These are phyloP conservation scores for Porites lobata DNA, from an alignment of 92 coral and sea anemone genomes.

Conservation along the genomic window DNA sequence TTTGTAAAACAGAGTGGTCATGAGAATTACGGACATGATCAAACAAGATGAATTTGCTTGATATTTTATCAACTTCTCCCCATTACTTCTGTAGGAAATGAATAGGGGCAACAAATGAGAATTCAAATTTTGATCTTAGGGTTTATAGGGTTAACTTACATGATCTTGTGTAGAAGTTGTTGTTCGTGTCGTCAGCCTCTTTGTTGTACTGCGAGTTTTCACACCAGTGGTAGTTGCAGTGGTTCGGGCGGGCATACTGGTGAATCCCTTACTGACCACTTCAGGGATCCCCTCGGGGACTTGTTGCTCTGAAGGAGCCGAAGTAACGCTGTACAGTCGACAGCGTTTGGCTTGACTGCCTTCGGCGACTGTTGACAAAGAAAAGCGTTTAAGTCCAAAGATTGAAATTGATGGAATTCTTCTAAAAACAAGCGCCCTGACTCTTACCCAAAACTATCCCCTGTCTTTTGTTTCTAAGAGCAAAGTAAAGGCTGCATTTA, in stretches of 20 bases:
- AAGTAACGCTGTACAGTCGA: conserved; percentile 60
- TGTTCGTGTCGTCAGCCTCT: conserved; percentile 38
- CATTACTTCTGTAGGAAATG: too few species aligned
- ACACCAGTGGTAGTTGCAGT: conserved; percentile 52
- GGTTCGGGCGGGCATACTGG: conserved; percentile 74
- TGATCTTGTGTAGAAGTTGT: conserved; percentile 3
- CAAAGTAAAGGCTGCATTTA: too few species aligned
- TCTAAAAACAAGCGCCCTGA: too few species aligned
- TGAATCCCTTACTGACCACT: conserved; percentile 79
- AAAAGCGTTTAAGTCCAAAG: neutral
- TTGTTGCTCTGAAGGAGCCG: conserved; percentile 18
- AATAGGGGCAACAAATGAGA: neutral
- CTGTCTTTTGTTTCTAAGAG: too few species aligned
- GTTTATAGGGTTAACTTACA: neutral
- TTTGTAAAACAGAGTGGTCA: too few species aligned
- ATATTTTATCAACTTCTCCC: too few species aligned
- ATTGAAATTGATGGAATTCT: neutral
- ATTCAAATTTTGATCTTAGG: neutral
- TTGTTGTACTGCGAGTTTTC: conserved; percentile 53
- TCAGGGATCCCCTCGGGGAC: conserved; percentile 75
- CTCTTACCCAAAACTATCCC: too few species aligned
- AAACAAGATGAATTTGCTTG: too few species aligned
- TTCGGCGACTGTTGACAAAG: conserved; percentile 32
- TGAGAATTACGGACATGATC: too few species aligned
- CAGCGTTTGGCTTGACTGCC: conserved; percentile 57